phyloP scores from a whole-genome alignment of 2,113 vertebrate genomes.

The Blennius ocellaris region DNA sequence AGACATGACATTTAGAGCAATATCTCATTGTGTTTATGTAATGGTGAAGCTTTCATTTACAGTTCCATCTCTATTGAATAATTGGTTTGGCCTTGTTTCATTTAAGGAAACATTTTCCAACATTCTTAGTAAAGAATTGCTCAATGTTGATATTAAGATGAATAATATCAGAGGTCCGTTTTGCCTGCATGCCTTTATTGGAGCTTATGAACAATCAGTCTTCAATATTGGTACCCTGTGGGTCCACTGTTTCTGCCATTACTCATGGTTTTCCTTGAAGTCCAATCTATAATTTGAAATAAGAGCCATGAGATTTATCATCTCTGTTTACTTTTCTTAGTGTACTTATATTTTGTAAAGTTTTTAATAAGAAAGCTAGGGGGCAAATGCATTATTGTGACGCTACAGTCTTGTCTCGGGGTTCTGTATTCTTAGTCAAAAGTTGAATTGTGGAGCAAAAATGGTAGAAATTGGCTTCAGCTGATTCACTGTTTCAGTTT shows the following conservation, averaged over 20 bases:
- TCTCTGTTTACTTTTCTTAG: slow-evolving; percentile 2
- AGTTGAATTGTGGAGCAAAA: background rate
- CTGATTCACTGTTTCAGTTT: background rate
- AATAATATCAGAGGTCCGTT: slow-evolving; percentile 23
- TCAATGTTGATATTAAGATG: slow-evolving; percentile 7
- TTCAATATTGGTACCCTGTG: background rate
- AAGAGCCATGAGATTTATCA: background rate
- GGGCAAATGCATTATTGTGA: background rate
- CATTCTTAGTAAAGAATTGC: background rate
- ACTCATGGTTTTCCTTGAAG: slow-evolving; percentile 23
- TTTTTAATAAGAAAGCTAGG: background rate
- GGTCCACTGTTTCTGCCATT: background rate
- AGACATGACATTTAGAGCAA: background rate
- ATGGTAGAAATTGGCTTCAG: background rate
- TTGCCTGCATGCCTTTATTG: slow-evolving; percentile 1
- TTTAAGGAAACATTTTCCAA: slow-evolving; percentile 34
- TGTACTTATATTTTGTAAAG: background rate
- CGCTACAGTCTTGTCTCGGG: background rate
- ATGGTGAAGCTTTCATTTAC: background rate
- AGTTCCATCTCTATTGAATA: slow-evolving; percentile 25
- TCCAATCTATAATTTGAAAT: slow-evolving; percentile 21
- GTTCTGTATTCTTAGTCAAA: background rate
- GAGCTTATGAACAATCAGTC: slow-evolving; percentile 28
- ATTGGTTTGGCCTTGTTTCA: slow-evolving; percentile 33
- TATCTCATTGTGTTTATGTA: slow-evolving; percentile 16